phyloP scores from a whole-genome alignment of 2,888 invertebrate genomes.

The Polylopha cassiicola region DNA sequence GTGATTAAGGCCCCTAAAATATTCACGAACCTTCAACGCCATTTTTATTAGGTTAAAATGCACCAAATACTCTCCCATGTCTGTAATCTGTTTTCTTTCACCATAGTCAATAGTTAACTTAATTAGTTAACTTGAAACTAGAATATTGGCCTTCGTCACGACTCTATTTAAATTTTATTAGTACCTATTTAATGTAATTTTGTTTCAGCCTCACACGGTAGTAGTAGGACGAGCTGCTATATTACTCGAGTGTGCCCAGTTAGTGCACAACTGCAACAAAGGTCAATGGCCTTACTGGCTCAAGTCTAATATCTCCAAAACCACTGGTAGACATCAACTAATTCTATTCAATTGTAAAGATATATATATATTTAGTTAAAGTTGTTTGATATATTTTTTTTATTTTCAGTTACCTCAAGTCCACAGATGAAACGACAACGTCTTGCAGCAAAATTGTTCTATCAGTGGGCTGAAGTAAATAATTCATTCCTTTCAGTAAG shows the following conservation, averaged over 20 bases:
- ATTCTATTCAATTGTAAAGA: too few relatives aligned
- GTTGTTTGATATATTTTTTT: constrained; percentile 77
- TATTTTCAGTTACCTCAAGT: constrained; percentile 56
- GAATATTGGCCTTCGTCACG: too few relatives aligned
- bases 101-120: too few relatives aligned
- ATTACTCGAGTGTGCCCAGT: constrained; percentile 95
- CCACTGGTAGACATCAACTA: constrained; percentile 57
- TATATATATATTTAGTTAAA: constrained; percentile 1
- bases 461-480: constrained; percentile 94
- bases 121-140: too few relatives aligned
- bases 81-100: too few relatives aligned
- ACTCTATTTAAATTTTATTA: too few relatives aligned
- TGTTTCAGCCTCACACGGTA: constrained; percentile 93
- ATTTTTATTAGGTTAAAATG: too few relatives aligned
- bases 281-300: constrained; percentile 99
- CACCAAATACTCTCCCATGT: too few relatives aligned
- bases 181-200: too few relatives aligned
- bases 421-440: constrained; percentile 73
- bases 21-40: too few relatives aligned
- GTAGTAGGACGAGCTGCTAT: constrained; percentile 94
- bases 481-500: constrained; percentile 4
- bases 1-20: too few relatives aligned
- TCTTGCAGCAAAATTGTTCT: constrained; percentile 97
- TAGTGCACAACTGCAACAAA: constrained; percentile 98
- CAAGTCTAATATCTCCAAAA: constrained; percentile 83